Percentiles rank a stretch among this genome's conserved stretches.
phyloP scores from a whole-genome alignment of 2,113 vertebrate species.

The Gadus macrocephalus region DNA sequence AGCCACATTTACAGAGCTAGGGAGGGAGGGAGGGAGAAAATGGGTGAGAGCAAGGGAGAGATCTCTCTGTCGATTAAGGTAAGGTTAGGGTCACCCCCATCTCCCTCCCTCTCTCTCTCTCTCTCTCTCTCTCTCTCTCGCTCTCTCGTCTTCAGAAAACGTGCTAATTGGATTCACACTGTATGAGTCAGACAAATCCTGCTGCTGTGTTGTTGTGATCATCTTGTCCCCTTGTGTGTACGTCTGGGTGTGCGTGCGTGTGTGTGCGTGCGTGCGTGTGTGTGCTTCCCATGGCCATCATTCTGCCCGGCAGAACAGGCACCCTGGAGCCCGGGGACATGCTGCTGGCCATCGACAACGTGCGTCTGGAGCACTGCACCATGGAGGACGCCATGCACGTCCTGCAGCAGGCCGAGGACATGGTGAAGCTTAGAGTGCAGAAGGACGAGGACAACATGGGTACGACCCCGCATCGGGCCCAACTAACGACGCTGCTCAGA shows the following conservation, averaged over 20 bases:
- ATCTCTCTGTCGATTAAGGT: conserved; percentile 46
- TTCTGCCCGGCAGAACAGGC: conserved; percentile 78
- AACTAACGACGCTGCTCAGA: too few species aligned
- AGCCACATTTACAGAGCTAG: conserved; percentile 35
- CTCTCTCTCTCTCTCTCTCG: too few species aligned
- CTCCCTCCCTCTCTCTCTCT: conserved; percentile 18
- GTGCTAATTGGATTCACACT: conserved; percentile 50
- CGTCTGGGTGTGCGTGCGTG: too few species aligned
- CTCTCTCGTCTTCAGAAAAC: conserved; percentile 10
- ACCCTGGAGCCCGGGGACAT: conserved; percentile 95
- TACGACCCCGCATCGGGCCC: conserved; percentile 38
- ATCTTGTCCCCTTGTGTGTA: conserved; percentile 5
- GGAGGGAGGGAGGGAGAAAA: too few species aligned
- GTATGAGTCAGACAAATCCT: conserved; percentile 33
- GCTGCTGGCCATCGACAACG: conserved; percentile 92
- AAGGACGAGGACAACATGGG: conserved; percentile 98
- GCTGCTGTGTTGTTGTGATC: conserved; percentile 24
- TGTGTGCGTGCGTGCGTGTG: too few species aligned
- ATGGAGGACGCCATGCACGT: conserved; percentile 95
- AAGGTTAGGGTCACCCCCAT: conserved; percentile 51
- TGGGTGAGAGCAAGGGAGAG: too few species aligned
- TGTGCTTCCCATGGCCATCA: not conserved
- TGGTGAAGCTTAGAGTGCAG: conserved; percentile 94
- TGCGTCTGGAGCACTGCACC: conserved; percentile 89
- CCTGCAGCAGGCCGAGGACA: conserved; percentile 91